These are phyloP conservation scores for Phyllotreta cruciferae DNA, from an alignment of 2,888 invertebrate species.

Conservation along the genomic window DNA sequence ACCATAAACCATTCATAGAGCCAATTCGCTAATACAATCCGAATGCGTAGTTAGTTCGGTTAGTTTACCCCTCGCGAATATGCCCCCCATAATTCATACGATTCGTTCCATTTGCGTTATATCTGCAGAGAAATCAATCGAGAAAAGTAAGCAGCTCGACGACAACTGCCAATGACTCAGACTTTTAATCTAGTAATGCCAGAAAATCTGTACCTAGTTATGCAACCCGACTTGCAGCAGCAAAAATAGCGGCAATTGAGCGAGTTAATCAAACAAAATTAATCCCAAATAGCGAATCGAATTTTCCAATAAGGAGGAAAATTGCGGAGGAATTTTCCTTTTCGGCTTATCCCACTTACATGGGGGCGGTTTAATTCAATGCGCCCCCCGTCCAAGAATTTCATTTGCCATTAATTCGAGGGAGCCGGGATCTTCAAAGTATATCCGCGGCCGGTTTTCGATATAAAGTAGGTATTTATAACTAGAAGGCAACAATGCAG, in stretches of 20 bases:
- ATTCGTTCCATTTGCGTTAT: slow-evolving; percentile 39
- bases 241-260: too few species aligned
- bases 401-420: slow-evolving; percentile 58
- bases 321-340: not conserved
- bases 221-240: too few species aligned
- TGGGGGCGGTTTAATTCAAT: slow-evolving; percentile 47
- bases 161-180: too few species aligned
- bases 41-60: too few species aligned
- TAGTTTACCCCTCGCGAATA: slow-evolving; percentile 15
- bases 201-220: too few species aligned
- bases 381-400: slow-evolving; percentile 53
- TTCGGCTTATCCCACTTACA: slow-evolving; percentile 30
- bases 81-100: slow-evolving; percentile 35
- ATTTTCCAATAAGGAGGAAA: too few species aligned
- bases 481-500: slow-evolving; percentile 51
- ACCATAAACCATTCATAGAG: too few species aligned
- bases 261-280: too few species aligned
- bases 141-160: slow-evolving; percentile 28
- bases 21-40: too few species aligned
- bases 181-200: too few species aligned
- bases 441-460: slow-evolving; percentile 31
- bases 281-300: too few species aligned
- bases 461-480: slow-evolving; percentile 49
- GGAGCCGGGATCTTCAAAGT: slow-evolving; percentile 50
- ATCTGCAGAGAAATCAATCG: slow-evolving; percentile 39